phyloP scores from a whole-genome alignment of 2,797 vertebrate genomes.

The Neopelma chrysocephalum region DNA sequence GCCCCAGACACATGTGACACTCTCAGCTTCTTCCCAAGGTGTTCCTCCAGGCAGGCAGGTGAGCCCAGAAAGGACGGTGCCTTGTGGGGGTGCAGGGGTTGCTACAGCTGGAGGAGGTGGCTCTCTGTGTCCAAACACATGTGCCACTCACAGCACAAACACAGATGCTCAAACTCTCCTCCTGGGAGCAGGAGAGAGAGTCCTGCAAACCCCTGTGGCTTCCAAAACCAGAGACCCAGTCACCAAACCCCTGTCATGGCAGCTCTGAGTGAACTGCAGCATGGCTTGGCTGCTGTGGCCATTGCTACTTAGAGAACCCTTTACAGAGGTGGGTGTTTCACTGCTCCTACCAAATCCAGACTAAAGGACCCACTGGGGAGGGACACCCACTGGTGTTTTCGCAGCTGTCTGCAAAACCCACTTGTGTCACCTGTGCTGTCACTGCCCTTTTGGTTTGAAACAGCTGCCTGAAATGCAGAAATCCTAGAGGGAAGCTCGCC shows the following conservation, averaged over 20 bases:
- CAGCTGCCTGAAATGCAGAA: not conserved
- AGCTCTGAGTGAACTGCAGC: not conserved
- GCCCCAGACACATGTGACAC: not conserved
- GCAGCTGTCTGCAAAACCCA: not conserved
- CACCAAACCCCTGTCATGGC: not conserved
- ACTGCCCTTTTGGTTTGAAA: not conserved
- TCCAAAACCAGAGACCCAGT: not conserved
- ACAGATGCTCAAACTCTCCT: not conserved
- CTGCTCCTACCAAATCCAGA: not conserved
- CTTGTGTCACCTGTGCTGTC: not conserved
- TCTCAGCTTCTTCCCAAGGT: not conserved
- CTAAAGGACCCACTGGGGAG: not conserved
- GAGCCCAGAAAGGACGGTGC: not conserved
- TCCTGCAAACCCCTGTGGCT: not conserved
- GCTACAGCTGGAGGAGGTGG: not conserved
- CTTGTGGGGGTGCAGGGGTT: accelerated
- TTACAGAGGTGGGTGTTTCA: accelerated
- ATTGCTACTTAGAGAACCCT: not conserved
- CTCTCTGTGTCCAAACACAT: not conserved
- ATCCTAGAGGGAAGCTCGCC: not conserved
- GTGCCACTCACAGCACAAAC: too few relatives aligned
- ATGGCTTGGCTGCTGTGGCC: not conserved
- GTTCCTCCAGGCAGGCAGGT: not conserved
- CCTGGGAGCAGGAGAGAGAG: not conserved
- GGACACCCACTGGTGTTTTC: not conserved